Evolutionary conservation across 2,113 vertebrate genomes (phyloP), one percentile per base, ranked within the genome.

Genomic region (Leucopternis melanops): DNA sequence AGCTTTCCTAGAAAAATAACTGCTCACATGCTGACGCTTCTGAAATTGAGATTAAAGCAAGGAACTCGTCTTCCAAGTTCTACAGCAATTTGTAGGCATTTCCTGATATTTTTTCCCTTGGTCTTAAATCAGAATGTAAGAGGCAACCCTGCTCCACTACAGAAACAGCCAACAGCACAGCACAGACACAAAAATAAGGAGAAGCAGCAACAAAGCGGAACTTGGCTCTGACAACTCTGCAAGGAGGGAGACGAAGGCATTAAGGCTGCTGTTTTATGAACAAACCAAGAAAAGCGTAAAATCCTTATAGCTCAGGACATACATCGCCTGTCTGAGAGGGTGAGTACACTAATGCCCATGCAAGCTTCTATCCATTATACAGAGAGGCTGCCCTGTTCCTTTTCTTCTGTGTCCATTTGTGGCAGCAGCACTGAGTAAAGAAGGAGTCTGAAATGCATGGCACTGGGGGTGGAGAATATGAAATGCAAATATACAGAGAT

Each of bases 221-320:
- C 47, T 40, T 2, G 1, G 55, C 32, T 50, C 36, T 0, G 0
- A 8, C n/a, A 75, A 8, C 23, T 38, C 34, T 5, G 18, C 34
- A 31, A 62, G 55, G n/a, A 81, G 54, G 57, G 57, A 80, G 50
- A 25, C 0, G 13, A 52, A 62, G 49, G 70, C 45, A 49, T 44
- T 66, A 77, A 65, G 5, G 21, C 52, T 45, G 58, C 44, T 13
- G 36, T 11, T 73, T 61, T 91, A 50, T 85, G n/a, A n/a, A n/a
- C n/a, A n/a, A n/a, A n/a, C n/a, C n/a, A n/a, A n/a, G n/a, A n/a
- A n/a, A n/a, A n/a, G n/a, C n/a, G n/a, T n/a, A n/a, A n/a, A n/a
- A n/a, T n/a, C n/a, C n/a, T n/a, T n/a, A n/a, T n/a, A n/a, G n/a
- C n/a, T n/a, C n/a, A n/a, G n/a, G n/a, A n/a, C n/a, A 23, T 23